phyloP scores from a whole-genome alignment of 2,888 invertebrate species.

The Folsomia candida region DNA sequence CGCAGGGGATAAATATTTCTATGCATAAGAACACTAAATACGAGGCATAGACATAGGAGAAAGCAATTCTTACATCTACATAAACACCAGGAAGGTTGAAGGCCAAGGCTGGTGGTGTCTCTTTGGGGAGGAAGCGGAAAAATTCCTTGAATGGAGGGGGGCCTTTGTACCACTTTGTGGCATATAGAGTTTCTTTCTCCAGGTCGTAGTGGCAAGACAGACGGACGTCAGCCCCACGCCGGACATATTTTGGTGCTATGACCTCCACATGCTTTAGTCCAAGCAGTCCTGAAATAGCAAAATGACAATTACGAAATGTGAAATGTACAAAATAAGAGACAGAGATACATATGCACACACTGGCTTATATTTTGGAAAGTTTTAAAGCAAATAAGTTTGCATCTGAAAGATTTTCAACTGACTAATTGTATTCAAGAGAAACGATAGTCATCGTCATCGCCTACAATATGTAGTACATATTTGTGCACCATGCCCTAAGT shows the following conservation, averaged over 20 bases:
- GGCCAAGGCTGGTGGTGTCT: conserved; percentile 40
- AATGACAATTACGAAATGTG: conserved; percentile 4
- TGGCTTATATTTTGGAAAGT: no score
- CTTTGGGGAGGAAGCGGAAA: conserved; percentile 42
- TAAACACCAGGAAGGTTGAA: conserved; percentile 39
- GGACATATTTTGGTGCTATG: conserved; percentile 39
- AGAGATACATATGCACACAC: no score
- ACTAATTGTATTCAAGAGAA: no score
- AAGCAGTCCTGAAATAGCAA: conserved; percentile 29
- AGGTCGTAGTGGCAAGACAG: conserved; percentile 46
- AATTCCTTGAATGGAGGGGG: conserved; percentile 35
- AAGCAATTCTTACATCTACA: conserved; percentile 50
- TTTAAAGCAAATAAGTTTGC: no score
- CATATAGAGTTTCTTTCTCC: conserved; percentile 44
- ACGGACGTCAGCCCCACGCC: conserved; percentile 37
- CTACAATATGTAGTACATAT: no score
- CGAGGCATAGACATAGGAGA: no score
- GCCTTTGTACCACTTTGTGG: conserved; percentile 46
- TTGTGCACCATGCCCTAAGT: no score
- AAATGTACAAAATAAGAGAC: no score
- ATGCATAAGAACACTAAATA: no score
- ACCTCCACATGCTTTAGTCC: conserved; percentile 43
- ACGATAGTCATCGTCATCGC: no score
- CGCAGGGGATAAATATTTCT: no score
- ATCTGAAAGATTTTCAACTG: no score